A percentile compares a stretch with the other conserved stretches of the same genome.
Evolutionary conservation across 1,140 invertebrate genomes (phyloP).

Genomic region (Theocolax elegans): DNA sequence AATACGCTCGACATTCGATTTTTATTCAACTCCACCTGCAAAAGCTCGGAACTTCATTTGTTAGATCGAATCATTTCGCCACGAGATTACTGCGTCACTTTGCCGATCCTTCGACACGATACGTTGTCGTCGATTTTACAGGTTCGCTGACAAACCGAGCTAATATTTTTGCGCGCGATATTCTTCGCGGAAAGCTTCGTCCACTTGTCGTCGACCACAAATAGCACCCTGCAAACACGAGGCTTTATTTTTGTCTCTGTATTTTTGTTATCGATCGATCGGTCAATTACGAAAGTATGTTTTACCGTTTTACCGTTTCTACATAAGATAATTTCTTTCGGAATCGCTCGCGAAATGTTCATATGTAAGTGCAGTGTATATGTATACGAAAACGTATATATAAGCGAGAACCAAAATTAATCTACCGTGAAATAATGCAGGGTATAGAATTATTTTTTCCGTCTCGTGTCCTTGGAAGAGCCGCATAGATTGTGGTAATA

Average conservation of each 20-base stretch:
- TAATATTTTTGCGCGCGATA: slow-evolving; percentile 52
- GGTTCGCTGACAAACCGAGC: slow-evolving; percentile 42
- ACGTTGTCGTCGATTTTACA: slow-evolving; percentile 49
- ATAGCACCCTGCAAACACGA: not conserved
- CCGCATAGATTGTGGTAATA: slow-evolving; percentile 33
- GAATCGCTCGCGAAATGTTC: too few species aligned
- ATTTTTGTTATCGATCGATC: slow-evolving; percentile 12
- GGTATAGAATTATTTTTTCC: slow-evolving; percentile 6
- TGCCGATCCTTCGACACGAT: slow-evolving; percentile 44
- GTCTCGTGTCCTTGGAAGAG: slow-evolving; percentile 7
- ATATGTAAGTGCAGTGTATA: too few species aligned
- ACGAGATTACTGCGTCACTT: too few species aligned
- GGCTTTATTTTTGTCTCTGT: slow-evolving; percentile 17
- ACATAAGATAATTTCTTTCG: too few species aligned
- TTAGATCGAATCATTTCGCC: too few species aligned
- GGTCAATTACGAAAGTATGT: too few species aligned
- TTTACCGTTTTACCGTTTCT: too few species aligned
- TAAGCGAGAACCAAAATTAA: slow-evolving; percentile 15
- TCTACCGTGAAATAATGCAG: slow-evolving; percentile 26
- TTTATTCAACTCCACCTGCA: not conserved
- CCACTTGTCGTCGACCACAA: slow-evolving; percentile 23
- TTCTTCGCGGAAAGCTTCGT: slow-evolving; percentile 32
- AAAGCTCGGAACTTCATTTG: too few species aligned
- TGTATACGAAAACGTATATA: not conserved
- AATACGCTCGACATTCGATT: not conserved